Conservation (phyloP, 2,797 vertebrate genomes). For the Lindbergichthys nudifrons region DNA sequence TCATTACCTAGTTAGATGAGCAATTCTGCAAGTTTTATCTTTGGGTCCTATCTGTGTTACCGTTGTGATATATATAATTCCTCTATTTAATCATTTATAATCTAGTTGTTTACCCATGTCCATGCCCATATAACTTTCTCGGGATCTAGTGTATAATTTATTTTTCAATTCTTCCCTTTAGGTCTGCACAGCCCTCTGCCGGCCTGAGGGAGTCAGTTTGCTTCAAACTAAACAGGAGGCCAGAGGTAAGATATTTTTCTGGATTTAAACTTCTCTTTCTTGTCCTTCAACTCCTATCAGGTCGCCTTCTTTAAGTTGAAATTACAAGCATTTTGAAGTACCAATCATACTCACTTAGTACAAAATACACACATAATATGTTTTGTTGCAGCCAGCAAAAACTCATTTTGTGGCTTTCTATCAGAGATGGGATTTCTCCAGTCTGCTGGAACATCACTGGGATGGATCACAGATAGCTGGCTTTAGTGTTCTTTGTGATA, state of each 20-base stretch:
- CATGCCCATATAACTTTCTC: background rate
- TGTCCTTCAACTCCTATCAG: background rate
- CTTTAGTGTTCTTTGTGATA: slow-evolving; percentile 4
- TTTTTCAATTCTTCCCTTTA: background rate
- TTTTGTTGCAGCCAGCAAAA: background rate
- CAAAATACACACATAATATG: background rate
- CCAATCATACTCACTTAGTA: background rate
- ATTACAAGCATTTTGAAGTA: background rate
- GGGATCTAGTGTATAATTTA: background rate
- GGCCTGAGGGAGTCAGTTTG: slow-evolving; percentile 10
- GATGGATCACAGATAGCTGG: slow-evolving; percentile 8
- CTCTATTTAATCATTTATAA: background rate
- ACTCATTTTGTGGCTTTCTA: background rate
- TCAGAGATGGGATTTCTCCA: background rate
- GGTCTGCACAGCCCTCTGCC: slow-evolving; percentile 3
- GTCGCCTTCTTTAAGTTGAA: background rate
- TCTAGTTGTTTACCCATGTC: background rate
- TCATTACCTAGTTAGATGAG: background rate
- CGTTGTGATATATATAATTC: background rate
- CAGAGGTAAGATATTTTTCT: background rate
- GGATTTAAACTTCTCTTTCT: slow-evolving; percentile 1
- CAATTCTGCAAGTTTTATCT: background rate
- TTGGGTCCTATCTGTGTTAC: background rate
- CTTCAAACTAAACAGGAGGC: background rate
- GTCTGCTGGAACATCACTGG: background rate